Base-by-base conservation (phyloP, 2,888 invertebrate species). In the Perdita meconis region DNA sequence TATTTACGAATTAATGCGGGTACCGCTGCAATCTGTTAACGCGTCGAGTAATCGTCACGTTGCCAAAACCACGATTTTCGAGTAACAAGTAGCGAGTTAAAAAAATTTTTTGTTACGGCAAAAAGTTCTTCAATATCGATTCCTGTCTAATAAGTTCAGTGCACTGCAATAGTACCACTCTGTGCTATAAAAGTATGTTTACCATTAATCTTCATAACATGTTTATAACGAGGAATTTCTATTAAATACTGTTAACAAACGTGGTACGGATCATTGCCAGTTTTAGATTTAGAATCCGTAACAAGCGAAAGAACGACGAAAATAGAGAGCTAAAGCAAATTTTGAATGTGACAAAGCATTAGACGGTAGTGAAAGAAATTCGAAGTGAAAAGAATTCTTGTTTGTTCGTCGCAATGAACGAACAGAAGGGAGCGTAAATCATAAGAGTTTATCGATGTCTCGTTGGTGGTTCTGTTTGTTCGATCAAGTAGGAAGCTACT, bases 401-500 rank as follows among this genome's bases (percentile, higher is more conserved):
- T 60, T 61, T 53, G 16, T 68, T 55, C 47, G 36, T 50, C 6
- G 26, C 2, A 36, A 40, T n/a, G 1, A n/a, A 2, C 3, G 34
- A n/a, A 1, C 8, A 2, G 8, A 19, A 16, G 34, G n/a, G 30
- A 42, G 51, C 36, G 44, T 70, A 70, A n/a, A 60, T 53, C 70
- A 19, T 71, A 51, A 36, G 60, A 68, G 59, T 69, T 55, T 66
- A 55, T 56, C 24, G 12, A 47, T 59, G 61, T 13, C 30, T 22
- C 38, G 34, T 65, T 34, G 65, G 42, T 77, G 50, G 42, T 36
- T 36, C 59, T 65, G 51, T 73, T 73, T 66, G 30, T 69, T 51
- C 22, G 55, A 64, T 63, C 36, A 38, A 67, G 73, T 30, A 63
- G 55, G 73, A 68, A 77, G 70, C 67, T 73, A 65, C 51, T 70